Evolutionary conservation across 2,797 vertebrate genomes (phyloP), one percentile per base, ranked within the genome.

Genomic region (Microcaecilia unicolor): DNA sequence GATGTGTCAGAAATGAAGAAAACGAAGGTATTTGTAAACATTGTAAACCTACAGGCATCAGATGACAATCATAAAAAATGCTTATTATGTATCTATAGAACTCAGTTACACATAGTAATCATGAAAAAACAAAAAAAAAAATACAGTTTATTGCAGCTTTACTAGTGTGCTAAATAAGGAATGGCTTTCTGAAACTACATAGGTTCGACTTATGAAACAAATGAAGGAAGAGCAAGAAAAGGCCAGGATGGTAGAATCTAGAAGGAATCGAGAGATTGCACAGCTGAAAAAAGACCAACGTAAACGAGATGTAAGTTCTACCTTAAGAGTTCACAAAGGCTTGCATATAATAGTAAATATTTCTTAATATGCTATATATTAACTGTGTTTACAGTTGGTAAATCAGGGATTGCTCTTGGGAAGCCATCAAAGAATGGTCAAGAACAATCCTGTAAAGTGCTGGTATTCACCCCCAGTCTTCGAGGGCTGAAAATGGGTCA

Each of bases 1-100:
- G 95, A 98, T n/a, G 93, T 98, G 58, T 68, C 69, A 3, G 95
- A 98, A 64, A 98, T 98, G 95, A 98, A 97, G 76, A 98, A 97
- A 69, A 97, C 90, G n/a, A 98, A 98, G 91, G 94, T 91, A 64
- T 13, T n/a, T n/a, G n/a, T n/a, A n/a, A n/a, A n/a, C n/a, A n/a
- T n/a, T n/a, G n/a, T n/a, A n/a, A n/a, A n/a, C n/a, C n/a, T n/a
- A n/a, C n/a, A n/a, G n/a, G n/a, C n/a, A n/a, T n/a, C n/a, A n/a
- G n/a, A n/a, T n/a, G n/a, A n/a, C n/a, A n/a, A n/a, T n/a, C n/a
- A n/a, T n/a, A n/a, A n/a, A n/a, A n/a, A n/a, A n/a, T n/a, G n/a
- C n/a, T n/a, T n/a, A n/a, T n/a, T n/a, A n/a, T n/a, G n/a, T n/a
- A n/a, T n/a, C n/a, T n/a, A n/a, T n/a, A 16, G 26, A 14, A 10